Evolutionary conservation across 2,113 vertebrate genomes (phyloP).

Genomic region (Plecotus auritus): DNA sequence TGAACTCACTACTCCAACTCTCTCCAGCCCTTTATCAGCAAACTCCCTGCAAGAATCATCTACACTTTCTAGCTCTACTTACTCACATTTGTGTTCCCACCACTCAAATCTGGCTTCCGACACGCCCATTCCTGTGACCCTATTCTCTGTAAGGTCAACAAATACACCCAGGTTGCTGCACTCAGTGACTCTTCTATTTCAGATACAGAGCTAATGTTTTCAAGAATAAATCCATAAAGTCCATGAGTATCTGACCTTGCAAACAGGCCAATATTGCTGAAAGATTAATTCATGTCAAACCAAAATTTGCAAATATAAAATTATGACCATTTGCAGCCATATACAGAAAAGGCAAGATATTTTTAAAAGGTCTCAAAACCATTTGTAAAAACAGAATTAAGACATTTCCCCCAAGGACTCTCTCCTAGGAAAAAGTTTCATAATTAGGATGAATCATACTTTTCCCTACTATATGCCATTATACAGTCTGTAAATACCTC

Average conservation of each 20-base stretch:
- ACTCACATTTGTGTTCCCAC: not conserved
- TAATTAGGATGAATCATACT: conserved; percentile 49
- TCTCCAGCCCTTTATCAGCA: not conserved
- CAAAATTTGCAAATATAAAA: conserved; percentile 29
- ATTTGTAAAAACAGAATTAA: conserved; percentile 39
- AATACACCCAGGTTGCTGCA: not conserved
- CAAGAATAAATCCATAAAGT: not conserved
- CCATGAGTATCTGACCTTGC: not conserved
- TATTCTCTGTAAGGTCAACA: not conserved
- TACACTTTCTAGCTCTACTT: not conserved
- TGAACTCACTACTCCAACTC: not conserved
- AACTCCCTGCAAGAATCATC: not conserved
- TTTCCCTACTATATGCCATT: not conserved
- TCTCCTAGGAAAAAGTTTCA: conserved; percentile 27
- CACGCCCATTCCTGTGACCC: not conserved
- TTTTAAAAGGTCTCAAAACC: not conserved
- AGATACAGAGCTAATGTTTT: not conserved
- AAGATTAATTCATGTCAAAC: conserved; percentile 23
- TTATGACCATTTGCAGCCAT: not conserved
- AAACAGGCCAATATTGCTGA: not conserved
- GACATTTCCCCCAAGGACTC: conserved; percentile 21
- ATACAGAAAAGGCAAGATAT: not conserved
- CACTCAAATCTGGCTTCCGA: not conserved
- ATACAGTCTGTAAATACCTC: conserved; percentile 44
- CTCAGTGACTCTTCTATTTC: not conserved